A percentile compares a stretch with the other conserved stretches of the same genome.
phyloP scores from a whole-genome alignment of 2,113 vertebrate genomes.

The Elaphurus davidianus region DNA sequence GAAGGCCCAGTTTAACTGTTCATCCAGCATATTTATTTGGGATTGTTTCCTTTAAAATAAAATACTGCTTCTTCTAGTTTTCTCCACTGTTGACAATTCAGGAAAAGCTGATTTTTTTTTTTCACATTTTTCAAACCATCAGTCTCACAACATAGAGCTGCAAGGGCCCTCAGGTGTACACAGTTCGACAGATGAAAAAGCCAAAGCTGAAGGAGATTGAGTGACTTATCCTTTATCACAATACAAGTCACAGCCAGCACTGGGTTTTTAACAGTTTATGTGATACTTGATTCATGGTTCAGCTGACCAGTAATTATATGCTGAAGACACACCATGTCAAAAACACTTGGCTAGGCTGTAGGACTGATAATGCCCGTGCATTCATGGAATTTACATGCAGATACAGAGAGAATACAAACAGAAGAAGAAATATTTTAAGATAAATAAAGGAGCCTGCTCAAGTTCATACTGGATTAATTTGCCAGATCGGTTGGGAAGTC shows the following conservation, averaged over 20 bases:
- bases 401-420: background rate
- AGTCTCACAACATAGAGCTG: background rate
- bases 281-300: background rate
- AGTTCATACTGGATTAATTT: background rate
- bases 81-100: background rate
- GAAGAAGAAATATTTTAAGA: background rate
- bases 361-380: background rate
- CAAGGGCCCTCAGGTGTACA: background rate
- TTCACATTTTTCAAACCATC: background rate
- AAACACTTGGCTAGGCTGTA: background rate
- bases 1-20: background rate
- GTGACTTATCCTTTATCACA: background rate
- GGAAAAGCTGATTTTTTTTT: background rate
- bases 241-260: background rate
- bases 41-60: background rate
- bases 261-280: background rate
- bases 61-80: background rate
- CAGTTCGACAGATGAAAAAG: background rate
- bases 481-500: background rate
- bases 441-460: background rate
- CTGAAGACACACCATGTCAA: background rate
- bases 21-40: background rate
- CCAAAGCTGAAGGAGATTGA: background rate
- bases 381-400: background rate
- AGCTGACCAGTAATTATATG: background rate